Evolutionary conservation across 1,140 invertebrate species (phyloP), one percentile per base, ranked within the genome.

Genomic region (Trichonephila clavata): DNA sequence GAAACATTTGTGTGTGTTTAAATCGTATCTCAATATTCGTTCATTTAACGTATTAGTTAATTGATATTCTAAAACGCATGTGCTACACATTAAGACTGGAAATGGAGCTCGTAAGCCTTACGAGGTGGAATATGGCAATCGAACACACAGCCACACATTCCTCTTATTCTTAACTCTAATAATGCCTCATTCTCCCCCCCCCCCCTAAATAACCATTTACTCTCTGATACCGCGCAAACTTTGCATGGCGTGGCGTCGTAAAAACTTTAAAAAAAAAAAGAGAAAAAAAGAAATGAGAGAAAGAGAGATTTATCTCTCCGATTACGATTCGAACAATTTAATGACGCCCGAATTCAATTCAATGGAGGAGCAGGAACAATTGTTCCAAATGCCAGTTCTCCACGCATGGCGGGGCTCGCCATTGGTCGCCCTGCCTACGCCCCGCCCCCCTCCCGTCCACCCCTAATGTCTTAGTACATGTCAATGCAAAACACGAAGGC

Each of bases 311-410:
- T 92, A 92, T 92, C 59, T 84, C 61, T 27, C 39, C 65, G 81
- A 92, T 92, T 83, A 80, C 90, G 60, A 61, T 92, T 63, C 81
- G 84, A 65, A 20, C 90, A 50, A 92, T 84, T 84, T 84, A 92
- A 92, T 92, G 60, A 59, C 24, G 43, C 80, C 81, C n/a, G 81
- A 24, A 92, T n/a, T 83, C 57, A 50, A 50, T 21, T n/a, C 24
- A 16, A 57, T 27, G 71, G 68, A 24, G 24, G 77, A 63, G 61
- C n/a, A 80, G 27, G 61, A 63, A 59, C 90, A 83, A 92, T 92
- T 92, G 90, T 92, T 60, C 84, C 6, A 84, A 92, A 92, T 92
- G 90, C 32, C 60, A 27, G 50, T 92, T 92, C 18, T 43, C 90
- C 90, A 92, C 90, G 90, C 90, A 92, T 65, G 81, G 90, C 24